Evolutionary conservation across 2,797 vertebrate species (phyloP).

Genomic region (Enteromius viviparus): DNA sequence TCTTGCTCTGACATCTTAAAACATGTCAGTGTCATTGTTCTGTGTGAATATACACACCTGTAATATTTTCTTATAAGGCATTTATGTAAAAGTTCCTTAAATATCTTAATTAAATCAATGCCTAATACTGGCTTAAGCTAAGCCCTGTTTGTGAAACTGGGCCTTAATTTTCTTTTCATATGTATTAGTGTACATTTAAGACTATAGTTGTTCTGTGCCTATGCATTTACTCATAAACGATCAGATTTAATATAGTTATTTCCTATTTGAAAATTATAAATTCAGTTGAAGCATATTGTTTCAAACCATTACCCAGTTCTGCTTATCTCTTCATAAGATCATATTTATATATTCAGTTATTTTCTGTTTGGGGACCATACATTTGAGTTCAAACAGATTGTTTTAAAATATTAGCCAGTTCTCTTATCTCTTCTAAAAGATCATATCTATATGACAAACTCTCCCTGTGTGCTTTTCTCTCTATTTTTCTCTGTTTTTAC

Average conservation of each 20-base stretch:
- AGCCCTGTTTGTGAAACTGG: no score
- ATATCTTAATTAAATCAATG: no score
- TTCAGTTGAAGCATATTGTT: neutral
- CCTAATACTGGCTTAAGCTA: no score
- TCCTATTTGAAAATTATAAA: neutral
- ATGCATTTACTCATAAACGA: neutral
- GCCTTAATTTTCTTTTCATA: neutral
- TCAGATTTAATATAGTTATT: neutral
- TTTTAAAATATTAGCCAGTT: slow-evolving; percentile 3
- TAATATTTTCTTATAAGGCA: no score
- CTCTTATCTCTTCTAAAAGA: neutral
- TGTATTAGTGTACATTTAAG: neutral
- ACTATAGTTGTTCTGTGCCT: neutral
- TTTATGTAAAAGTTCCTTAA: no score
- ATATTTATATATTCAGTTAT: neutral
- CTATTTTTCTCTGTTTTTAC: slow-evolving; percentile 22
- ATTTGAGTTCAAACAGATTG: neutral
- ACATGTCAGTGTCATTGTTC: no score
- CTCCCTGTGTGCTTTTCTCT: neutral
- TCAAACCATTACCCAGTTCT: neutral
- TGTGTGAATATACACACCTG: no score
- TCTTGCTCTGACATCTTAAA: no score
- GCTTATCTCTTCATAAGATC: neutral
- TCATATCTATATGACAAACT: neutral
- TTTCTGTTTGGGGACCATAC: neutral